Conservation (phyloP, 2,797 vertebrate species). For the Poeciliopsis gracilis region DNA sequence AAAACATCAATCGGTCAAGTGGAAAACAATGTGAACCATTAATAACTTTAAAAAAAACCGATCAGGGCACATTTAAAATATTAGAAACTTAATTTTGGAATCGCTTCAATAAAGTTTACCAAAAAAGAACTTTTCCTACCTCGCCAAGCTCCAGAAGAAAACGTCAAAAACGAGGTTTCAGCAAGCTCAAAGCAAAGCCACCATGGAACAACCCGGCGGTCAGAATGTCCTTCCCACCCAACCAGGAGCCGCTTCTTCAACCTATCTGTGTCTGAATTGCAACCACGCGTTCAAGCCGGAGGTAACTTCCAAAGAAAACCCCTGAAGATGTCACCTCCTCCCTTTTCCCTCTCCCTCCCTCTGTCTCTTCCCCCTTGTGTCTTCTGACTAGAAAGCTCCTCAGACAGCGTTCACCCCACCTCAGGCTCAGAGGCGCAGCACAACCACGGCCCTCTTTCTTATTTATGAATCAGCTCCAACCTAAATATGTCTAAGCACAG, state of each 20-base stretch:
- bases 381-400: constrained; percentile 71
- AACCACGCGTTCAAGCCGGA: constrained; percentile 76
- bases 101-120: constrained; percentile 15
- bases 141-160: constrained; percentile 60
- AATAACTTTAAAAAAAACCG: neutral
- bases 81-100: constrained; percentile 6
- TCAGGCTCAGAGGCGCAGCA: constrained; percentile 69
- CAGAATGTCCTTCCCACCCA: constrained; percentile 64
- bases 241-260: constrained; percentile 66
- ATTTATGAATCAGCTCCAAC: constrained; percentile 94
- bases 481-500: constrained; percentile 87
- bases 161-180: constrained; percentile 37
- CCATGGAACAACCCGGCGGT: constrained; percentile 57
- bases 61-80: neutral
- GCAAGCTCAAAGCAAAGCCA: constrained; percentile 69
- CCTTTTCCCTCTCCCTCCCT: constrained; percentile 53
- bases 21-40: neutral
- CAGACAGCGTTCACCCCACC: constrained; percentile 73
- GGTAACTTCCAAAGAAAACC: constrained; percentile 77
- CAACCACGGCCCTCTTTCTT: constrained; percentile 75
- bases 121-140: constrained; percentile 63
- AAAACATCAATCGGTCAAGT: constrained; percentile 3
- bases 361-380: constrained; percentile 75
- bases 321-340: constrained; percentile 79
- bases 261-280: constrained; percentile 70